These are phyloP conservation scores for Radopholus similis DNA, from an alignment of 1,140 invertebrate species.

Conservation along the genomic window DNA sequence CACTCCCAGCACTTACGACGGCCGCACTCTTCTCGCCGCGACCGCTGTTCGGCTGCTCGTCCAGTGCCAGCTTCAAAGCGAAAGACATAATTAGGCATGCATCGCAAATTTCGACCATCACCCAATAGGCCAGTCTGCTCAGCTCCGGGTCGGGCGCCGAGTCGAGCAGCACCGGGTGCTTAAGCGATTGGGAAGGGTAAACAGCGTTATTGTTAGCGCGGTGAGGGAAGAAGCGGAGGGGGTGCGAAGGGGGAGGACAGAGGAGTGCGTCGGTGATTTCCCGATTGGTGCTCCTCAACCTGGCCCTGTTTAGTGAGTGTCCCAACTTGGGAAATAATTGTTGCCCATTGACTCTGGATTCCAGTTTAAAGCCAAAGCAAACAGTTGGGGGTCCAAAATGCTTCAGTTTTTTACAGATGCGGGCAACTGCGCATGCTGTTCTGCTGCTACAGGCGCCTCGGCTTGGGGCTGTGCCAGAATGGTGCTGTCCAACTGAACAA, in stretches of 20 bases:
- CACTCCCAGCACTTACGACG: background rate
- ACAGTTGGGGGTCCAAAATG: too few relatives aligned
- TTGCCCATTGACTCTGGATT: too few relatives aligned
- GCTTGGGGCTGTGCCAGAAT: too few relatives aligned
- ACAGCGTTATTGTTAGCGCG: background rate
- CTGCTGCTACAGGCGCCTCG: too few relatives aligned
- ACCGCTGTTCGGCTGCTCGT: background rate
- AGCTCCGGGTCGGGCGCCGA: background rate
- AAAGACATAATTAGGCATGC: background rate
- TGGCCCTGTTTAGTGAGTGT: too few relatives aligned
- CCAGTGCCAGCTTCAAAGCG: constrained; percentile 10
- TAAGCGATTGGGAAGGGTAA: background rate
- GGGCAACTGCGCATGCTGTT: too few relatives aligned
- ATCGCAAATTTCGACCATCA: background rate
- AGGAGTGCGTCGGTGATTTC: too few relatives aligned
- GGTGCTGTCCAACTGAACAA: too few relatives aligned
- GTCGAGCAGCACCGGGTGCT: background rate
- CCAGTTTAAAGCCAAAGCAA: too few relatives aligned
- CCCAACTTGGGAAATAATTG: too few relatives aligned
- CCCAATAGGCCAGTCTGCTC: constrained; percentile 16
- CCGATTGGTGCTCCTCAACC: too few relatives aligned
- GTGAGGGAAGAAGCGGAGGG: background rate
- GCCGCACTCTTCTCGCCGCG: background rate
- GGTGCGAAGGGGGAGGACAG: background rate
- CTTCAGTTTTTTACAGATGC: too few relatives aligned